Base-by-base conservation (phyloP, 1,140 invertebrate species). In the Aphis gossypii region DNA sequence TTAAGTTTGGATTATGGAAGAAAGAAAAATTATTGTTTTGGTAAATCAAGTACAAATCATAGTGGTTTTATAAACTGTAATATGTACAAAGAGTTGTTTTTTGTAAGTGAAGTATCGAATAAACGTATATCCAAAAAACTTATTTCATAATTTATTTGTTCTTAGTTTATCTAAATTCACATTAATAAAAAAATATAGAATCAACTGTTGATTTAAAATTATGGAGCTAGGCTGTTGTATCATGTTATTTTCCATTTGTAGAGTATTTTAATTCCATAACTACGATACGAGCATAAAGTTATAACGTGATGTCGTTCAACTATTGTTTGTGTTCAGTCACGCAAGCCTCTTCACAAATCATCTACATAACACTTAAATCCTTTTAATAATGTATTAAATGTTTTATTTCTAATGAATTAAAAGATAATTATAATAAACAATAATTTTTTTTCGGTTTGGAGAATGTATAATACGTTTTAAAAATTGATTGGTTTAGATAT, bases 281-380 rank as follows among this genome's bases (percentile, higher is more conserved):
- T n/a, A 35, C 14, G 14, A 76, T 5, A 76, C 60, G n/a, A 76
- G 14, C 60, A 76, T n/a, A 76, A n/a, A 4, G 14, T 21, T 83
- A 83, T 83, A 41, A 83, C 41, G 38, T 86, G 84, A 86, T 46
- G 25, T 25, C 35, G 9, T 86, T 25, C 41, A 86, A 46, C 41
- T 41, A 46, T 44, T 46, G 23, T 86, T 44, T 44, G 23, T 46
- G 35, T 2, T 38, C 21, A n/a, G 23, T 86, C 84, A 86, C 38
- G 41, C 44, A 86, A 86, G 23, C 84, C 84, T 86, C 84, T 86
- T 86, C 41, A 86, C 46, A 30, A 46, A 86, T 76, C 14, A 86
- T 46, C 84, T 46, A 46, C 84, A 46, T 46, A 86, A n/a, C 60
- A 76, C 60, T 76, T n/a, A n/a, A 76, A 60, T 60, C 56, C 21